A percentile compares a stretch with the other conserved stretches of the same genome.
These are phyloP conservation scores for Eumaeus atala DNA, from an alignment of 1,140 invertebrate genomes.

Conservation along the genomic window DNA sequence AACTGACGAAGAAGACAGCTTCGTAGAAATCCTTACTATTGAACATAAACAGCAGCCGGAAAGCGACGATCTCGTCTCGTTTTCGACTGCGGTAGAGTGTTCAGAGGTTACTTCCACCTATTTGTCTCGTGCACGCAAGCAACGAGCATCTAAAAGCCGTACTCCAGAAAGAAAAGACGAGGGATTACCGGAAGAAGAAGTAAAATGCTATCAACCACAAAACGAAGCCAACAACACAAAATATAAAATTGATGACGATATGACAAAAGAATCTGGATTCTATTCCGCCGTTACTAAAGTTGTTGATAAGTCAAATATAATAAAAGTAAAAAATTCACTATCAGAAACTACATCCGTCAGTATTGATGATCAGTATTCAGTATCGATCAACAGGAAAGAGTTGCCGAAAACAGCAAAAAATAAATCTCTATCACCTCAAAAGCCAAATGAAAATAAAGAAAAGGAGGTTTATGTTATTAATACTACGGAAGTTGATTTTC, in stretches of 20 bases:
- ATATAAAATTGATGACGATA: neutral
- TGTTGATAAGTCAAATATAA: neutral
- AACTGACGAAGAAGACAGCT: conserved; percentile 59
- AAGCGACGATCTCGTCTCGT: conserved; percentile 55
- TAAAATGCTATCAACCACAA: neutral
- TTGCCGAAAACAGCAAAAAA: conserved; percentile 41
- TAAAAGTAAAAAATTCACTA: neutral
- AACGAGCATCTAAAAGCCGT: conserved; percentile 44
- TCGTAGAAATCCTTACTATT: conserved; percentile 64
- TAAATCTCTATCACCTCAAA: conserved; percentile 47
- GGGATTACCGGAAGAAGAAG: conserved; percentile 16
- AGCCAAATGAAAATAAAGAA: conserved; percentile 33
- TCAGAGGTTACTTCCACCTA: conserved; percentile 38
- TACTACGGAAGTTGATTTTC: conserved; percentile 55
- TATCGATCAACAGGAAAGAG: conserved; percentile 20
- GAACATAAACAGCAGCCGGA: conserved; percentile 48
- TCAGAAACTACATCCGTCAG: neutral
- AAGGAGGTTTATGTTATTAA: conserved; percentile 65
- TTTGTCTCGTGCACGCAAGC: conserved; percentile 42
- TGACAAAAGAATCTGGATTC: neutral
- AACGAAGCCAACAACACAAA: neutral
- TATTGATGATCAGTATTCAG: conserved; percentile 1
- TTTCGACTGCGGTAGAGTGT: conserved; percentile 54
- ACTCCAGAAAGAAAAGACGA: conserved; percentile 43
- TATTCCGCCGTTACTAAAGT: neutral